Conservation (phyloP, 2,113 vertebrate genomes). For the Anser cygnoides region DNA sequence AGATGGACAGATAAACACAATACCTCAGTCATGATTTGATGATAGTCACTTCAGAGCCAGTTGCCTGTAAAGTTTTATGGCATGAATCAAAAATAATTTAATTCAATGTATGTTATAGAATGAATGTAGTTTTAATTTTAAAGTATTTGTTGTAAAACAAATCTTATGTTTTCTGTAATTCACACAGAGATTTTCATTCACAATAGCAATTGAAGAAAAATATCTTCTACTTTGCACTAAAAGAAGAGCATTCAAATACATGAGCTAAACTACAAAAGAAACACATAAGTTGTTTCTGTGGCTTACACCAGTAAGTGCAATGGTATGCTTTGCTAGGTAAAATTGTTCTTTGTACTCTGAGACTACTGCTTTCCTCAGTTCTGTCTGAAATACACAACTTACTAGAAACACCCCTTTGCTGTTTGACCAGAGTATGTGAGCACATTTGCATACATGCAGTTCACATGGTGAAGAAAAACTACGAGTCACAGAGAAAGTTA, state of each 20-base stretch:
- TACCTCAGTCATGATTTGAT: background rate
- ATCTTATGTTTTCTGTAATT: background rate
- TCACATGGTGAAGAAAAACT: background rate
- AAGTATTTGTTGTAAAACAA: background rate
- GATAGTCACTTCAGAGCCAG: background rate
- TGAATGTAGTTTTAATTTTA: background rate
- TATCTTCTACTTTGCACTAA: background rate
- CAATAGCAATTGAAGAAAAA: background rate
- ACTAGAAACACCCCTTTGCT: background rate
- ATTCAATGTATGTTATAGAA: background rate
- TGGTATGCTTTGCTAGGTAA: background rate
- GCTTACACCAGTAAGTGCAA: background rate
- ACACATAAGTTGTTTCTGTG: background rate
- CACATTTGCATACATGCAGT: background rate
- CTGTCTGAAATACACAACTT: background rate
- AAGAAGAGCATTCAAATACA: background rate
- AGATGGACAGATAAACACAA: background rate
- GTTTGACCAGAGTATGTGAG: background rate
- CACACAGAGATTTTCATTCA: background rate
- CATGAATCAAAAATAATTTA: background rate
- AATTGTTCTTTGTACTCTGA: background rate
- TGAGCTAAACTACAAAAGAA: background rate
- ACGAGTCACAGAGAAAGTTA: background rate
- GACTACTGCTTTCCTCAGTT: background rate
- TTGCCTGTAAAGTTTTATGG: background rate